Base-by-base conservation (phyloP, 2,113 vertebrate genomes). In the Myotis yumanensis region DNA sequence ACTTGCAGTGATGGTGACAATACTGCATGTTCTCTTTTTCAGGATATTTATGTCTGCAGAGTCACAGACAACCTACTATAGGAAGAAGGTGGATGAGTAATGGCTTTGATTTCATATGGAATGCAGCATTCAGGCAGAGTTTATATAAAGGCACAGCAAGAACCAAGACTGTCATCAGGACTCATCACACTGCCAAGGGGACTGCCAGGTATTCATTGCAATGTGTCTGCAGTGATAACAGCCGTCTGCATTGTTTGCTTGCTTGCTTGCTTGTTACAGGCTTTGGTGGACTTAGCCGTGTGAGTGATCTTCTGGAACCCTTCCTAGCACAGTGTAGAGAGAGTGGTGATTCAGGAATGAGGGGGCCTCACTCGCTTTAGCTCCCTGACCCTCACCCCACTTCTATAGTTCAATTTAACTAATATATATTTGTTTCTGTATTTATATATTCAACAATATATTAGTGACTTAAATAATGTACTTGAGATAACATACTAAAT, bases 71-170 rank as follows among this genome's bases (percentile, higher is more conserved):
- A 10, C 43, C 9, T 64, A 23, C 16, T 71, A 16, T 17, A 30
- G 22, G 12, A 69, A 71, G 12, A 71, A 69, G 15, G 8, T 72
- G 11, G 11, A 22, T 54, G 16, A 32, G 8, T 22, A 66, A 54
- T 90, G 12, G 40, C 5, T 83, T 79, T n/a, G 7, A 83, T 52
- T 85, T 62, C 40, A 89, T 54, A 57, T 4, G 83, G 64, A 96
- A 73, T 23, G 1, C 32, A 77, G 37, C 15, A 43, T 75, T 8
- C 62, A 62, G 12, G 5, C 52, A 86, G 57, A 71, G 3, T 51
- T 32, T n/a, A 17, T 5, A 11, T 6, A 40, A 59, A 81, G n/a
- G 28, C 43, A 15, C 12, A 62, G 30, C 11, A 48, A 62, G 84
- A 54, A 62, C 16, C 35, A 79, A 79, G 69, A 30, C 25, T 30